These are phyloP conservation scores for Perognathus longimembris DNA, from an alignment of 2,113 vertebrate genomes.

Conservation along the genomic window DNA sequence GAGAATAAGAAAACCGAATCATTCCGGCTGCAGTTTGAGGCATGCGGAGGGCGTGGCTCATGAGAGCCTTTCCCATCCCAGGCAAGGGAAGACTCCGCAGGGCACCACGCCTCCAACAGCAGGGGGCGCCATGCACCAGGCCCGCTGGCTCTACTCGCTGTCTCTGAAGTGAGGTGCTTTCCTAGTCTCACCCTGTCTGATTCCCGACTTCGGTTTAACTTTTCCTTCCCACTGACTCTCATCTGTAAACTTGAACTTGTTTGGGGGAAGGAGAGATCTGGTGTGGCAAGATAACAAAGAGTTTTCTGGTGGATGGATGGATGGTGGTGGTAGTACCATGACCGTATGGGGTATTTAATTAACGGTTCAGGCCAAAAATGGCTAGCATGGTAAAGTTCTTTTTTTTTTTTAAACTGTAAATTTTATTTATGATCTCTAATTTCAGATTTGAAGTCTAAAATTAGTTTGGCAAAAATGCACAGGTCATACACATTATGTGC, in stretches of 20 bases:
- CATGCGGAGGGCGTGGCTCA: not conserved
- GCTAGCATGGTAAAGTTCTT: not conserved
- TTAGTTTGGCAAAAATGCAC: conserved; percentile 15
- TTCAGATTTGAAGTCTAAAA: conserved; percentile 7
- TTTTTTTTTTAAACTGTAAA: not conserved
- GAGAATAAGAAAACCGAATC: not conserved
- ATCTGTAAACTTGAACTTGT: not conserved
- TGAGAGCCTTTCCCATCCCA: not conserved
- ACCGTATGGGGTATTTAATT: rapidly evolving
- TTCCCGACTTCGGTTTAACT: not conserved
- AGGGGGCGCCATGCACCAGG: conserved; percentile 63
- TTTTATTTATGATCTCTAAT: conserved; percentile 17
- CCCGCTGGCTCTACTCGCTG: not conserved
- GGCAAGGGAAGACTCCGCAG: not conserved
- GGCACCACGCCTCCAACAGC: conserved; percentile 23
- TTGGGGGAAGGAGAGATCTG: not conserved
- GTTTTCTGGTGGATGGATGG: not conserved
- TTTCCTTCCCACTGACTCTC: not conserved
- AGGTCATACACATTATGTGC: not conserved
- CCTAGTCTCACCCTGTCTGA: not conserved
- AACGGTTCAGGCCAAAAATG: not conserved
- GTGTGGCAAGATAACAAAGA: not conserved
- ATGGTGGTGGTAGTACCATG: rapidly evolving
- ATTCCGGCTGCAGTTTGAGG: not conserved
- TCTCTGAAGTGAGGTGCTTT: not conserved